Conservation (phyloP, 2,888 invertebrate genomes). For the Tachina grossa region DNA sequence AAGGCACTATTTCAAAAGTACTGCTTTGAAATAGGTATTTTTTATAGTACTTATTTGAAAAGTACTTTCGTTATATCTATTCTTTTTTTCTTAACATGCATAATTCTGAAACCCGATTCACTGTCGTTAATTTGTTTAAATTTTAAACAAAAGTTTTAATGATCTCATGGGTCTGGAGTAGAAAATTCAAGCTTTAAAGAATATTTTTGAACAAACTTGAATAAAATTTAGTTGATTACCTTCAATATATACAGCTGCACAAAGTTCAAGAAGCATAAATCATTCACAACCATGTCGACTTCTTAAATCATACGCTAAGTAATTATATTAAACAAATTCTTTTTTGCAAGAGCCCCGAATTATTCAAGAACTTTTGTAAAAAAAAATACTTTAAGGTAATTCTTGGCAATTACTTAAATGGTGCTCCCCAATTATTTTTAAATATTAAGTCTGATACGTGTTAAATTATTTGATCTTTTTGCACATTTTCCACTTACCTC, state of each 20-base stretch:
- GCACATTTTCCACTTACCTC: background rate
- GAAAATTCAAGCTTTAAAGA: too few species aligned
- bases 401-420: constrained; percentile 27
- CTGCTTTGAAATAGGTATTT: too few species aligned
- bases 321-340: background rate
- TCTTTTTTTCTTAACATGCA: too few species aligned
- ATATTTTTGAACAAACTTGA: too few species aligned
- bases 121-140: too few species aligned
- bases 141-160: too few species aligned
- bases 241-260: background rate
- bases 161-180: too few species aligned
- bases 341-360: background rate
- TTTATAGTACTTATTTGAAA: too few species aligned
- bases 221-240: too few species aligned
- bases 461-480: constrained; percentile 47
- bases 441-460: constrained; percentile 64
- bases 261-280: background rate
- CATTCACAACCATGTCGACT: background rate
- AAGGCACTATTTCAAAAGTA: too few species aligned
- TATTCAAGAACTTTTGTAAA: background rate
- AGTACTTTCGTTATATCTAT: too few species aligned
- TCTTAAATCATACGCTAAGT: background rate
- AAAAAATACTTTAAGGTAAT: constrained; percentile 13
- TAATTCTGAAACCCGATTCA: too few species aligned
- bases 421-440: constrained; percentile 52